Conservation (phyloP, 2,797 vertebrate species). For the Mormyrus hasselquistii region DNA sequence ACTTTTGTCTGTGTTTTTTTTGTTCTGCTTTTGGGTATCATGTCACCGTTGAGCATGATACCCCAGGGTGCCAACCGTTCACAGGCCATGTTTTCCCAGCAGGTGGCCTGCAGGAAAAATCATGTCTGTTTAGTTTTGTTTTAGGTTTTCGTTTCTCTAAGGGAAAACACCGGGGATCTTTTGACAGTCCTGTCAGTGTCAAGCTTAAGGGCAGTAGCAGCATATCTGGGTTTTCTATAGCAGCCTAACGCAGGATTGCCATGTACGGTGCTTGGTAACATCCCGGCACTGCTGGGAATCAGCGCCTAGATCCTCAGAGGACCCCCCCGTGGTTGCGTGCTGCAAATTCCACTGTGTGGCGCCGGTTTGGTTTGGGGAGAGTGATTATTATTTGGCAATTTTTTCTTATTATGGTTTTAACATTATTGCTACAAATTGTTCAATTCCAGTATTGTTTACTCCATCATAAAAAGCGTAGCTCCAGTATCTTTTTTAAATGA, state of each 20-base stretch:
- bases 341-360: neutral
- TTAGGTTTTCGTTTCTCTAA: neutral
- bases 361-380: neutral
- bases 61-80: neutral
- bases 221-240: neutral
- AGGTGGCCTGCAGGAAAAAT: constrained; percentile 3
- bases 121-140: neutral
- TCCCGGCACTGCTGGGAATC: neutral
- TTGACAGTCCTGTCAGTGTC: neutral
- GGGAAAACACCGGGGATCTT: neutral
- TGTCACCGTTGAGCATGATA: neutral
- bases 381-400: neutral
- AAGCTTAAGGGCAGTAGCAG: neutral
- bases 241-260: neutral
- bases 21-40: neutral
- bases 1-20: neutral
- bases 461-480: neutral
- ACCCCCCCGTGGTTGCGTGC: neutral
- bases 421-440: neutral
- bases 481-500: neutral
- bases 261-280: neutral
- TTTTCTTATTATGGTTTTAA: neutral
- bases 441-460: neutral
- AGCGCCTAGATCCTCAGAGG: neutral
- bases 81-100: neutral